Base-by-base conservation (phyloP, 2,797 vertebrate species). In the Crenuchus spilurus region DNA sequence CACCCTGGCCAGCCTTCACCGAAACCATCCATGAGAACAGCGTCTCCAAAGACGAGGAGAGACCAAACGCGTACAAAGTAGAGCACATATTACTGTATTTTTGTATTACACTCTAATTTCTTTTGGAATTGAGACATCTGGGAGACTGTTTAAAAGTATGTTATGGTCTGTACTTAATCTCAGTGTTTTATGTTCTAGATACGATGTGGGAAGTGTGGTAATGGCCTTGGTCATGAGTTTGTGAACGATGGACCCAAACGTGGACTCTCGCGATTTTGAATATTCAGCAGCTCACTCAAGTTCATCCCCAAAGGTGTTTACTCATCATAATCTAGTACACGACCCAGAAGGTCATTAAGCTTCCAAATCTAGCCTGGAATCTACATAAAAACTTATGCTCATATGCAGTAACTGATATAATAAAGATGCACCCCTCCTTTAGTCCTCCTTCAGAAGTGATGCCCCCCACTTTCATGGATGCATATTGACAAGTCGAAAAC, bases 271-370 rank as follows among this genome's bases (percentile, higher is more conserved):
- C 95, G 96, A 75, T 99, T 98, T 85, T 99, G 97, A 99, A 98
- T 99, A 93, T 99, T 99, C 84, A 99, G 97, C 90, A 95, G 88
- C 93, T 96, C 97, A 44, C 91, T 99, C 82, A 96, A 94, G 83
- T 99, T 99, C 79, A 0, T 98, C 91, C 91, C 95, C 1, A 96
- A 95, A 96, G 95, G 96, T 96, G 76, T 33, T 16, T 4, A 1
- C 4, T 16, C 10, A 37, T n/a, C n/a, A 26, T 14, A 24, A 35
- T 0, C 24, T 37, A 16, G 14, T 61, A 26, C 16, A 9, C n/a
- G n/a, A n/a, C n/a, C n/a, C n/a, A n/a, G n/a, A n/a, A n/a, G n/a
- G n/a, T n/a, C n/a, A n/a, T n/a, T n/a, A n/a, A n/a, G n/a, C n/a
- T n/a, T n/a, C n/a, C n/a, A n/a, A n/a, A n/a, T n/a, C n/a, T n/a